phyloP scores from a whole-genome alignment of 1,140 invertebrate species.

The Glossosoma conforme region DNA sequence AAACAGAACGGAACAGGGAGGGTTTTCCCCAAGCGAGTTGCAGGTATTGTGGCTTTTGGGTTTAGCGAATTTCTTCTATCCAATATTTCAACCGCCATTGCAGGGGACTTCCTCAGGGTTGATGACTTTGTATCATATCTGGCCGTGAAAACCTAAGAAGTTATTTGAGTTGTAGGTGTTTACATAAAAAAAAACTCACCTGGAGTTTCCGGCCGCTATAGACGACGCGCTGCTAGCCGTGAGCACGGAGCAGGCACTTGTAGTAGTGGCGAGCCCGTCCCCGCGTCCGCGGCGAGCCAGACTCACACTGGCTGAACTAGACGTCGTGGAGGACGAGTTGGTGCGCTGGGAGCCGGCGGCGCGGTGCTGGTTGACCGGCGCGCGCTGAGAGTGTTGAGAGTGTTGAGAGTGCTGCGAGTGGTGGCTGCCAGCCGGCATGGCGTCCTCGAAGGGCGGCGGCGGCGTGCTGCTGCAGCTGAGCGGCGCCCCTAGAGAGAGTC shows the following conservation, averaged over 20 bases:
- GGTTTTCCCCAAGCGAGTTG: too few relatives aligned
- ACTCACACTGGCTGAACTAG: slow-evolving; percentile 30
- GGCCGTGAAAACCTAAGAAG: too few relatives aligned
- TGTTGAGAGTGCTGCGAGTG: slow-evolving; percentile 47
- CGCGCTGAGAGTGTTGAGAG: slow-evolving; percentile 50
- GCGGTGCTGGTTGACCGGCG: slow-evolving; percentile 46
- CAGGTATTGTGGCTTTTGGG: too few relatives aligned
- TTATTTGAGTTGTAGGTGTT: too few relatives aligned
- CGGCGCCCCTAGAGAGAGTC: slow-evolving; percentile 32
- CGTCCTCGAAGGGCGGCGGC: slow-evolving; percentile 80
- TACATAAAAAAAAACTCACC: slow-evolving; percentile 15
- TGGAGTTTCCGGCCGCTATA: slow-evolving; percentile 30
- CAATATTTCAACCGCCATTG: too few relatives aligned
- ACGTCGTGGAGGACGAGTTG: slow-evolving; percentile 34
- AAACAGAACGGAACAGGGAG: too few relatives aligned
- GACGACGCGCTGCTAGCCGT: slow-evolving; percentile 29
- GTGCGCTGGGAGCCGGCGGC: slow-evolving; percentile 44
- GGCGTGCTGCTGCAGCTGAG: slow-evolving; percentile 76
- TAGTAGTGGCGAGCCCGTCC: slow-evolving; percentile 14
- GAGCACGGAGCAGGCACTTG: slow-evolving; percentile 22
- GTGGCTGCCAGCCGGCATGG: slow-evolving; percentile 55
- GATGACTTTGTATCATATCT: too few relatives aligned
- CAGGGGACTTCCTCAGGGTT: too few relatives aligned
- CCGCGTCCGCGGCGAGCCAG: slow-evolving; percentile 19
- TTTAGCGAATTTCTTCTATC: too few relatives aligned